A percentile compares a stretch with the other conserved stretches of the same genome.
These are phyloP conservation scores for Actinostola sp. DNA, from an alignment of 92 coral and sea anemone species.

Conservation along the genomic window DNA sequence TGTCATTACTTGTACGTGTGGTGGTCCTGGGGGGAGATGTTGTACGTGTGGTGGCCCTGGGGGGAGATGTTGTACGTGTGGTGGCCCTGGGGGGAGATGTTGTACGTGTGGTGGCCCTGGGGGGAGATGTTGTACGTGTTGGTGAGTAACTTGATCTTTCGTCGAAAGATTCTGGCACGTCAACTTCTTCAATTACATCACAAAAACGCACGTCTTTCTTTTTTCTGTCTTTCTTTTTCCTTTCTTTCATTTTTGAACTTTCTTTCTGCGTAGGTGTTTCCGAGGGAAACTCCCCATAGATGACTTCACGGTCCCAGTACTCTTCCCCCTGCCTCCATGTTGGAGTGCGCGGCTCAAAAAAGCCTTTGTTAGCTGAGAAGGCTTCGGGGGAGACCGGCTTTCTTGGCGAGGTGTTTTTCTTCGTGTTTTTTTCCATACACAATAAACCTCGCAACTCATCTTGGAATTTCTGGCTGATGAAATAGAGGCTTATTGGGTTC, in stretches of 20 bases:
- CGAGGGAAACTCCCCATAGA: constrained; percentile 34
- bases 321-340: constrained; percentile 26
- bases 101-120: too few relatives aligned
- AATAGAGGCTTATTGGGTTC: constrained; percentile 32
- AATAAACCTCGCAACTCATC: constrained; percentile 28
- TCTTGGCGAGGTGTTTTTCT: background rate
- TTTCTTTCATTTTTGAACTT: background rate
- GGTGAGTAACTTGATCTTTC: background rate
- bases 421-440: constrained; percentile 1
- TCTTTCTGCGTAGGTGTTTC: background rate
- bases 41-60: too few relatives aligned
- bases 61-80: too few relatives aligned
- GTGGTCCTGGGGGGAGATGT: too few relatives aligned
- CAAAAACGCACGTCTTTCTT: constrained; percentile 27
- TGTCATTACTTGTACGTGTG: too few relatives aligned
- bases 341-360: constrained; percentile 37
- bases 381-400: constrained; percentile 19
- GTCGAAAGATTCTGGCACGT: background rate
- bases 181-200: constrained; percentile 12
- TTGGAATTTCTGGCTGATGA: constrained; percentile 38
- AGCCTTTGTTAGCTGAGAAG: constrained; percentile 35
- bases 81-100: background rate
- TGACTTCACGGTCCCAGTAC: constrained; percentile 37
- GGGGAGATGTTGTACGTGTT: background rate
- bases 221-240: too few relatives aligned